Conservation (phyloP, 2,888 invertebrate genomes). For the Drosophila demipolita region DNA sequence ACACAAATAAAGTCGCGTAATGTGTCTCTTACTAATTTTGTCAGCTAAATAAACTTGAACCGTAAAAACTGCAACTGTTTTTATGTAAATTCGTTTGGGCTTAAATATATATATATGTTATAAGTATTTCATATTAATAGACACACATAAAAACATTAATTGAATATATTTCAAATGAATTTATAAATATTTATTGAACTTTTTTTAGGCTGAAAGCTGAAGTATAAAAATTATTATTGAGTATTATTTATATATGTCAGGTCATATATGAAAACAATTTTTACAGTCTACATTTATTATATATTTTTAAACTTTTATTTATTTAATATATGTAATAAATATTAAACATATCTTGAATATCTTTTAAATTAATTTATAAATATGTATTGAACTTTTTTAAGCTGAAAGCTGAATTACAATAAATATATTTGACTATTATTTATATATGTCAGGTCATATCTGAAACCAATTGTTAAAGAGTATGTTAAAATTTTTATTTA, state of each 20-base stretch:
- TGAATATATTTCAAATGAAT: background rate
- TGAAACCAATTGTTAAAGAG: too few relatives aligned
- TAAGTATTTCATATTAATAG: background rate
- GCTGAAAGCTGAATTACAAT: too few relatives aligned
- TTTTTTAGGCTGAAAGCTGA: background rate
- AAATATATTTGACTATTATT: too few relatives aligned
- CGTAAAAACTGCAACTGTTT: constrained; percentile 10
- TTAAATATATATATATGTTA: background rate
- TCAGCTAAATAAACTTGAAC: background rate
- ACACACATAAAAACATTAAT: background rate
- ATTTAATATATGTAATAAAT: too few relatives aligned
- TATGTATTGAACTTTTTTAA: too few relatives aligned
- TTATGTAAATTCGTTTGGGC: background rate
- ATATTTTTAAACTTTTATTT: too few relatives aligned
- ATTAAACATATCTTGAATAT: too few relatives aligned
- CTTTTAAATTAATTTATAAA: too few relatives aligned
- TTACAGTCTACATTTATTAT: too few relatives aligned
- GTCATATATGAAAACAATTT: background rate
- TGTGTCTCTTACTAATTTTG: constrained; percentile 66
- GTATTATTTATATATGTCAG: too few relatives aligned
- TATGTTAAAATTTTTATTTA: too few relatives aligned
- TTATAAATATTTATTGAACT: background rate
- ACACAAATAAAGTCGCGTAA: constrained; percentile 72
- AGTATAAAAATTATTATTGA: background rate
- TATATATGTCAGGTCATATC: too few relatives aligned